phyloP scores from a whole-genome alignment of 2,797 vertebrate species.

The Typhlichthys subterraneus region DNA sequence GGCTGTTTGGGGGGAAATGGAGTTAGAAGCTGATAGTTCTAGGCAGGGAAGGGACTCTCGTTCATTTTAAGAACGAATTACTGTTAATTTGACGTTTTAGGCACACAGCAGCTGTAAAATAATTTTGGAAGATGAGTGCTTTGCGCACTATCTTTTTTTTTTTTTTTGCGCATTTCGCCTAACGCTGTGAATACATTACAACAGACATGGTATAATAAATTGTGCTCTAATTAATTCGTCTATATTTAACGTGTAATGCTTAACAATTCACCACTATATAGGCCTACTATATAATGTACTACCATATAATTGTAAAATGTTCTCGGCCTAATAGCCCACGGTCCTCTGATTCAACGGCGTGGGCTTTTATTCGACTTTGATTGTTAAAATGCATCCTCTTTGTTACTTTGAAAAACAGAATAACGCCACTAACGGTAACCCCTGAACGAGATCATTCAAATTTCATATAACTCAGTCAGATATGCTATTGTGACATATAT shows the following conservation, averaged over 20 bases:
- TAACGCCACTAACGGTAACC: conserved; percentile 10
- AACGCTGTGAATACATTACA: neutral
- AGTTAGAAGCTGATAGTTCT: neutral
- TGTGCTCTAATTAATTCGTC: neutral
- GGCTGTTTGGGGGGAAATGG: conserved; percentile 52
- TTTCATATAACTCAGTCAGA: neutral
- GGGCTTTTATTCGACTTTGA: neutral
- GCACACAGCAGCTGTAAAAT: neutral
- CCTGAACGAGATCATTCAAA: neutral
- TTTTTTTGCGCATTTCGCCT: conserved; percentile 34
- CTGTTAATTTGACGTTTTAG: conserved; percentile 1
- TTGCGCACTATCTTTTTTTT: conserved; percentile 1
- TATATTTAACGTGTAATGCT: neutral
- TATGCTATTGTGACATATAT: conserved; percentile 9
- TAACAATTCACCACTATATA: too few relatives aligned
- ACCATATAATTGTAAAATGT: too few relatives aligned
- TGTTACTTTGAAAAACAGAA: conserved; percentile 1
- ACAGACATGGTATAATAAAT: neutral
- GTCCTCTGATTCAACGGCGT: neutral
- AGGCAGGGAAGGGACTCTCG: conserved; percentile 4
- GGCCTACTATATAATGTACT: too few relatives aligned
- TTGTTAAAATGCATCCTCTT: conserved; percentile 11
- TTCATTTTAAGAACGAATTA: conserved; percentile 24
- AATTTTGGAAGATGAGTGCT: accelerated
- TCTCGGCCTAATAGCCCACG: accelerated